Conservation (phyloP, 2,888 invertebrate genomes). For the Phortica okadai region DNA sequence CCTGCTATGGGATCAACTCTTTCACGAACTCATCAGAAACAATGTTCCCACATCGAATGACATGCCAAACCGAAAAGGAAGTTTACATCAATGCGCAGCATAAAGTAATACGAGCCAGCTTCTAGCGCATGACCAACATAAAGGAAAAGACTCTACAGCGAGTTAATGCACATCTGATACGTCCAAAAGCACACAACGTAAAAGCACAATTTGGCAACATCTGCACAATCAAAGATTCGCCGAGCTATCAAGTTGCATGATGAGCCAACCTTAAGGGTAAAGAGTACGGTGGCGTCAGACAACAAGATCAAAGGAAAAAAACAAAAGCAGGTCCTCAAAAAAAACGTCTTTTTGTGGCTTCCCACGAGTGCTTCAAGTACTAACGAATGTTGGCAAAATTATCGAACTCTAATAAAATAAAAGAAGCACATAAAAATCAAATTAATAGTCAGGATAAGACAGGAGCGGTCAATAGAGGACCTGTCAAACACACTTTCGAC, state of each 20-base stretch:
- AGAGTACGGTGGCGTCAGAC: neutral
- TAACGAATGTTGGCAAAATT: slow-evolving; percentile 50
- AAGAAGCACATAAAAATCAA: slow-evolving; percentile 64
- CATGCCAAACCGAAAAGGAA: slow-evolving; percentile 52
- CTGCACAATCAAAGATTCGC: neutral
- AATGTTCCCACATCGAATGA: slow-evolving; percentile 64
- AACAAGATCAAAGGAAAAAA: neutral
- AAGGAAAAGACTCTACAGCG: neutral
- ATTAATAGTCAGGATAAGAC: slow-evolving; percentile 63
- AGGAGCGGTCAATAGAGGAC: slow-evolving; percentile 46
- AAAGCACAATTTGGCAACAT: neutral
- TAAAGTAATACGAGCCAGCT: neutral
- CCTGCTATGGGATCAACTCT: neutral
- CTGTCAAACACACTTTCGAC: slow-evolving; percentile 43
- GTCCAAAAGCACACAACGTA: neutral
- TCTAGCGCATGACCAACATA: neutral
- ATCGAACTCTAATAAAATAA: slow-evolving; percentile 61
- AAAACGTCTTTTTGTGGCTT: slow-evolving; percentile 52
- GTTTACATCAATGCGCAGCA: slow-evolving; percentile 60
- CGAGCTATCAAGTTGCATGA: neutral
- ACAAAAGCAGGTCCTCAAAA: neutral
- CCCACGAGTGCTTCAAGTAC: slow-evolving; percentile 40
- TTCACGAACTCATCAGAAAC: slow-evolving; percentile 32
- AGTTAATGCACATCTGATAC: neutral
- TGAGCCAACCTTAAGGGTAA: neutral